Evolutionary conservation across 2,888 invertebrate genomes (phyloP), one percentile per base, ranked within the genome.

Genomic region (Busseola fusca): DNA sequence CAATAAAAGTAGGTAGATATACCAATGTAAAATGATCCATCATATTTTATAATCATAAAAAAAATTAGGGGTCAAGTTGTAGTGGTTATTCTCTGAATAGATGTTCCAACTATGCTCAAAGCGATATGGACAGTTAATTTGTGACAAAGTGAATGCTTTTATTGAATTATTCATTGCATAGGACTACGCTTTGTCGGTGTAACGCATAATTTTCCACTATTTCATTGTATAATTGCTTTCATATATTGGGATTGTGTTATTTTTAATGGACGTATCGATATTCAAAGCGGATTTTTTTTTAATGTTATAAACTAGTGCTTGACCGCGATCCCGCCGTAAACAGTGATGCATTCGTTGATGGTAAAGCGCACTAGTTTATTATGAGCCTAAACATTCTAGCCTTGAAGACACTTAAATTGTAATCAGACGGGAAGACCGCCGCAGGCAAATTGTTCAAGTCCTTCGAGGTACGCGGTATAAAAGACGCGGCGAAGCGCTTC

Each of bases 61-160:
- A 30, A 59, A 68, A 68, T 69, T 42, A 57, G 0, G n/a, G 76
- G 34, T 85, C 72, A 67, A 60, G 45, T 67, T 72, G 48, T 42
- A 30, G 37, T 72, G 73, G 84, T 0, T 1, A 7, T 1, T 48
- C 1, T 30, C 25, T 80, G 66, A 76, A 80, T 74, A 59, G 56
- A 50, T 12, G 14, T n/a, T 52, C 3, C 30, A 48, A 21, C 10
- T 45, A 75, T 69, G 58, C 27, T 63, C 56, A 69, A 37, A 67
- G 63, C 60, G 84, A 69, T 79, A 70, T 78, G 87, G 86, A 62
- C 76, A 75, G 80, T 86, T 84, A 84, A 84, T 86, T 84, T 81
- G 64, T 75, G 69, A 84, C 83, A 87, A 81, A 76, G 78, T 70
- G 66, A 67, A 54, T 76, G 67, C 60, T 82, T 84, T 81, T 69